Evolutionary conservation across 2,797 vertebrate genomes (phyloP).

Genomic region (Rallus crepitans): DNA sequence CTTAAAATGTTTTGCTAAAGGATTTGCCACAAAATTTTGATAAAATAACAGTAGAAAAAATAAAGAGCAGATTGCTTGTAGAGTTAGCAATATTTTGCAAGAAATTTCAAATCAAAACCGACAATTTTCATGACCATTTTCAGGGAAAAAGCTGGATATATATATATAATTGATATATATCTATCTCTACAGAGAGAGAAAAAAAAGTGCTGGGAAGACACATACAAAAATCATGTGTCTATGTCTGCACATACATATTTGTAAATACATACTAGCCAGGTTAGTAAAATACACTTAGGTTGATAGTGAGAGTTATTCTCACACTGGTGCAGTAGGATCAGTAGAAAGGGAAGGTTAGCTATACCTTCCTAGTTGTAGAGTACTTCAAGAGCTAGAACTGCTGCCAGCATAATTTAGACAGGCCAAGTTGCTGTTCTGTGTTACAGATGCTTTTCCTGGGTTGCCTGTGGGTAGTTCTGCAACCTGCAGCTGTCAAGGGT

Average conservation of each 20-base stretch:
- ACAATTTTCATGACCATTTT: background rate
- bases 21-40: background rate
- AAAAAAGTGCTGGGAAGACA: background rate
- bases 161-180: background rate
- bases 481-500: background rate
- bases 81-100: background rate
- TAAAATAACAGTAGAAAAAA: background rate
- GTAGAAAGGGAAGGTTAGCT: background rate
- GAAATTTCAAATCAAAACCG: background rate
- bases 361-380: background rate
- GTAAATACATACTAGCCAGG: background rate
- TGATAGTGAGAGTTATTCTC: background rate
- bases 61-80: background rate
- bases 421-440: background rate
- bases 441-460: background rate
- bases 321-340: background rate
- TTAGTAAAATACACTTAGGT: background rate
- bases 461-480: background rate
- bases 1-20: background rate
- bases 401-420: background rate
- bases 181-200: background rate
- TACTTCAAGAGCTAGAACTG: background rate
- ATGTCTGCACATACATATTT: accelerated
- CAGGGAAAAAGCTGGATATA: background rate
- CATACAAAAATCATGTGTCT: accelerated